A percentile compares a stretch with the other conserved stretches of the same genome.
These are phyloP conservation scores for Prionailurus viverrinus DNA, from an alignment of 2,113 vertebrate genomes.

Conservation along the genomic window DNA sequence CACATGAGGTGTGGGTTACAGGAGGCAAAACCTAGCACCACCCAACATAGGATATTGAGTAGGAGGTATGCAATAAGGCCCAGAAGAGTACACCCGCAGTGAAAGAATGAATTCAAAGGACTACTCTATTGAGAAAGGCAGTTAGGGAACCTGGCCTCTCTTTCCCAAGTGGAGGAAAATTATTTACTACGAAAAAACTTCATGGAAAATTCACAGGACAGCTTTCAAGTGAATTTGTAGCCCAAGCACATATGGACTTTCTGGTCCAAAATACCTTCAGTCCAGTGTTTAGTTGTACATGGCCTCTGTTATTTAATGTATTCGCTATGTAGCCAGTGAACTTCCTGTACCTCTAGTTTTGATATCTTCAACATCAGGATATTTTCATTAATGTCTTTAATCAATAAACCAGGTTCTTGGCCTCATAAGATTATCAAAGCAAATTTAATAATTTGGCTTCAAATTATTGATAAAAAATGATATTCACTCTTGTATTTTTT, in stretches of 20 bases:
- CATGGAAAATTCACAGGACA: background rate
- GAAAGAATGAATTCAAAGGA: background rate
- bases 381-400: background rate
- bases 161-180: background rate
- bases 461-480: background rate
- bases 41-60: background rate
- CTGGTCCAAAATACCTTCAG: background rate
- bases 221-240: background rate
- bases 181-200: background rate
- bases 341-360: background rate
- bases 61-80: background rate
- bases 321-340: background rate
- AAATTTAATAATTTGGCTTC: background rate
- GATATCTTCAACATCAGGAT: background rate
- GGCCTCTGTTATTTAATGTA: background rate
- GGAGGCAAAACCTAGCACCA: background rate
- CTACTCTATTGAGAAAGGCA: background rate
- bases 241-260: background rate
- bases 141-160: too few species aligned
- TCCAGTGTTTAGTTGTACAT: background rate
- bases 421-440: background rate
- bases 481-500: background rate
- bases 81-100: background rate
- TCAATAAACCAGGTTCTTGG: background rate
- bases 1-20: background rate